Base-by-base conservation (phyloP, 2,888 invertebrate species). In the Spodoptera picta region DNA sequence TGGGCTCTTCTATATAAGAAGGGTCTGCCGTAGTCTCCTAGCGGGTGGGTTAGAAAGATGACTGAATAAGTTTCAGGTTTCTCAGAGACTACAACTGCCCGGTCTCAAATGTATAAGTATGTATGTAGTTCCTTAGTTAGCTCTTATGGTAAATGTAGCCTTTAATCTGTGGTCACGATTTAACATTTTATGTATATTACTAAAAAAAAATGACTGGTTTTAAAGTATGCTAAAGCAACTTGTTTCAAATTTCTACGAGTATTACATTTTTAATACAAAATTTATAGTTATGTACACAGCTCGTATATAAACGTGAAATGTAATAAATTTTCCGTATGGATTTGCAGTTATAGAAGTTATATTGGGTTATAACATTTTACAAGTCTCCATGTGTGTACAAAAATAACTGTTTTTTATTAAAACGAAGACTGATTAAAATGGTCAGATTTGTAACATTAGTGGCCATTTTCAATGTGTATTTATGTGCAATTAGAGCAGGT, bases 401-500 rank as follows among this genome's bases (percentile, higher is more conserved):
- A 1, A 48, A 51, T 6, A 1, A 63, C 53, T 45, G 12, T 19
- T 19, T 10, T 44, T 12, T 53, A 24, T 27, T 31, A 24, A 3
- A 31, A 27, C 19, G 19, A 1, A 14, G 42, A 45, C 47, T 36
- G 23, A 60, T 52, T 47, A 69, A 69, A 68, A 73, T 73, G 64
- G 52, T 52, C 12, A 60, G 63, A 50, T 45, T 63, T 54, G 31
- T 73, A n/a, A 63, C 46, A 45, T 24, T 73, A 47, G 45, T 73
- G 14, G 47, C 57, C 5, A 48, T 72, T 49, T 47, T 79, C 43
- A 60, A 62, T 49, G 47, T 71, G 31, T 57, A 55, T 49, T 75
- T 48, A 46, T 57, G 60, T 59, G 73, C 73, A 68, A 70, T 66
- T 14, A 51, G 61, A 55, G 70, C 66, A 62, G 74, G 78, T 76